Evolutionary conservation across 2,888 invertebrate species (phyloP), one percentile per base, ranked within the genome.

Genomic region (Zeuzera pyrina): DNA sequence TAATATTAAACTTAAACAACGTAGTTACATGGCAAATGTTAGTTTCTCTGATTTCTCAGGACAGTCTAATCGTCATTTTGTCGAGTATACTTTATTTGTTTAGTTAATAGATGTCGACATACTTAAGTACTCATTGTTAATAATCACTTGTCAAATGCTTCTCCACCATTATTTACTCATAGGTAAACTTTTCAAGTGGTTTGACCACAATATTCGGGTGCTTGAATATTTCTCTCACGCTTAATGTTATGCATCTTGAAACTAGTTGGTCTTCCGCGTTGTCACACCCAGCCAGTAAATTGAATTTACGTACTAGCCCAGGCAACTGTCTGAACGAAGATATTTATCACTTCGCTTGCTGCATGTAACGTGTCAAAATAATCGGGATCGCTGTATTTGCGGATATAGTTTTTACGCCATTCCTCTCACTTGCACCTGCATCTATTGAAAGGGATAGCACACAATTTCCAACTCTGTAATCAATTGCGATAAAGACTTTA

Each of bases 281-380:
- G 65, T 61, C 57, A 49, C 53, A 49, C 48, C 44, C 44, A 49
- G 50, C 45, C 43, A 43, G 55, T 54, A 45, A 57, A 51, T 53
- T 45, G 39, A 49, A 51, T 53, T 46, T 52, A 50, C 47, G 46
- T 43, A 46, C 48, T 35, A 45, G 42, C 42, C 29, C 45, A 39
- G 49, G 52, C 57, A 62, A 62, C 63, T 70, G 69, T 71, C 68
- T 45, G 47, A 53, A 52, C 56, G 50, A 47, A 67, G 67, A 71
- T 73, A 76, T 76, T 77, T 74, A 78, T 77, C 70, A 66, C 70
- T 57, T 50, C 50, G 60, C 57, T 52, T 46, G 64, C 59, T 49
- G 56, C 64, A 55, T 71, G 72, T 68, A 63, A 68, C 62, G 60
- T 67, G 73, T 76, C 72, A 72, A 72, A 74, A 69, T 44, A 57